Evolutionary conservation across 2,888 invertebrate species (phyloP), one percentile per base, ranked within the genome.

Genomic region (Saturnia pavonia): DNA sequence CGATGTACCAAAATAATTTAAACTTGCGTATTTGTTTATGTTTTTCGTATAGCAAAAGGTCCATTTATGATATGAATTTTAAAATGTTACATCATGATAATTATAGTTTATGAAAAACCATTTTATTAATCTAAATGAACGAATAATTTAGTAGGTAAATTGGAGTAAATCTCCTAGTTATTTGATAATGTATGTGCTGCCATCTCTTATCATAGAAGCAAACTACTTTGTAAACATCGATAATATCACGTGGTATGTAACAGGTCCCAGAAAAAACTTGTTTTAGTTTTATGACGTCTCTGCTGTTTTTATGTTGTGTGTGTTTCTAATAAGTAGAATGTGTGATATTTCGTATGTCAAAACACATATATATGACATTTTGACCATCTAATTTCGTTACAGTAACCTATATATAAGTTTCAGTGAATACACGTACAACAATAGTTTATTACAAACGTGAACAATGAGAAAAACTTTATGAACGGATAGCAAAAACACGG

Each of bases 231-330:
- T 66, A 60, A 73, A 73, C 80, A 83, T 86, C 86, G 79, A 91
- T 90, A 57, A 27, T 43, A 73, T 82, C 89, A 89, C 89, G 88
- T 71, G 71, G 68, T 68, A 68, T 19, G 68, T 48, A 60, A 68
- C 68, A 70, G 60, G 71, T 68, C 63, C 67, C 25, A 68, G 48
- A 68, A 71, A 70, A 68, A 68, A 71, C 45, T 51, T 60, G 60
- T 63, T 91, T 90, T 89, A 85, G 85, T 87, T 75, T 80, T 83
- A 82, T 93, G 92, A 91, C 92, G 91, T 91, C 84, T 85, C 71
- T 78, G 76, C 81, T 91, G 90, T 91, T 91, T 91, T 89, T 91
- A 85, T 89, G 88, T 82, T 84, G 87, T 82, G 84, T 82, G 82
- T 82, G 67, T 66, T 51, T 54, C 51, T 54, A 67, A 27, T n/a